A percentile compares a stretch with the other conserved stretches of the same genome.
These are phyloP conservation scores for Trachelus troglodyta DNA, from an alignment of 2,888 invertebrate species.

Conservation along the genomic window DNA sequence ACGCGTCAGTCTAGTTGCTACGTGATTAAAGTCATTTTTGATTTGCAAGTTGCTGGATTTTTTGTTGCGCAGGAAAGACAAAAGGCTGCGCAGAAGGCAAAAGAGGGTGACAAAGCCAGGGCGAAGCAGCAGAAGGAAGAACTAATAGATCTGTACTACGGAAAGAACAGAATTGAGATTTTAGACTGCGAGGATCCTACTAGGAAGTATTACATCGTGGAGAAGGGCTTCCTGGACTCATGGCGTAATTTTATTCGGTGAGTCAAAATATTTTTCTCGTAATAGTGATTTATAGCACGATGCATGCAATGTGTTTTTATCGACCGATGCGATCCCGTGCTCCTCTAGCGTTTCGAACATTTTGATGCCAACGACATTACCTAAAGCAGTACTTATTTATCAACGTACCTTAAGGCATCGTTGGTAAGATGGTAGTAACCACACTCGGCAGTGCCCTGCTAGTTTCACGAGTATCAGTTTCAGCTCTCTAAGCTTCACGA, in stretches of 20 bases:
- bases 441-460: no score
- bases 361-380: no score
- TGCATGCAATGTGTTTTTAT: not conserved
- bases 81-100: slow-evolving; percentile 53
- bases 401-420: not conserved
- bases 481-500: not conserved
- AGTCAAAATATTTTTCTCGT: slow-evolving; percentile 33
- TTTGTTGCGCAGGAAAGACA: slow-evolving; percentile 40
- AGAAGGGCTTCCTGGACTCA: slow-evolving; percentile 55
- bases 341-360: not conserved
- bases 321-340: not conserved
- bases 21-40: not conserved
- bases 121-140: slow-evolving; percentile 58
- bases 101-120: slow-evolving; percentile 58
- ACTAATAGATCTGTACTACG: slow-evolving; percentile 54
- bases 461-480: no score
- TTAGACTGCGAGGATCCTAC: slow-evolving; percentile 40
- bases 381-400: no score
- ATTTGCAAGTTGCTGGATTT: not conserved
- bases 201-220: slow-evolving; percentile 52
- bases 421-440: not conserved
- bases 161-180: slow-evolving; percentile 52
- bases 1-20: not conserved
- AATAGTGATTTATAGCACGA: not conserved
- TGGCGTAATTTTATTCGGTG: slow-evolving; percentile 61